A percentile compares a stretch with the other conserved stretches of the same genome.
Evolutionary conservation across 2,797 vertebrate species (phyloP).

Genomic region (Sparus aurata): DNA sequence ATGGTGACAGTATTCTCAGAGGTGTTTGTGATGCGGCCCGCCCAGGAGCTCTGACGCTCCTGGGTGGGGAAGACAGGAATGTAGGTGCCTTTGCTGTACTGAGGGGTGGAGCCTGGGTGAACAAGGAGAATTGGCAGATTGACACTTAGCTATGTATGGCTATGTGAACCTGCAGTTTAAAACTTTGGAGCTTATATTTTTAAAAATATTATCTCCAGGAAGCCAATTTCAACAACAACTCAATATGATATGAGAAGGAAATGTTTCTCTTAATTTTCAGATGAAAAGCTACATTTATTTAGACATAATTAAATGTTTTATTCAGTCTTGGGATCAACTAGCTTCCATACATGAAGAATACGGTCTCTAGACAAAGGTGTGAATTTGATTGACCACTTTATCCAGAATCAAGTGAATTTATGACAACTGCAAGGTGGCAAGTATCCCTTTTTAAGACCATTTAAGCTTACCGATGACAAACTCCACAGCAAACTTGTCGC

Average conservation of each 20-base stretch:
- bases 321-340: no score
- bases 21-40: slow-evolving; percentile 82
- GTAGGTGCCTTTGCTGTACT: slow-evolving; percentile 94
- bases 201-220: no score
- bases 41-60: slow-evolving; percentile 86
- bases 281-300: no score
- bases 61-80: slow-evolving; percentile 86
- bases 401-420: background rate
- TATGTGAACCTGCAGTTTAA: no score
- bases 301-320: no score
- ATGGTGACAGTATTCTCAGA: slow-evolving; percentile 84
- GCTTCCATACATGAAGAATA: no score
- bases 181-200: no score
- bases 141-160: background rate
- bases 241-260: no score
- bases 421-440: background rate
- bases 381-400: background rate
- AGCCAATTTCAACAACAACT: no score
- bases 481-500: slow-evolving; percentile 91
- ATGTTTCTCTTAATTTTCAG: no score
- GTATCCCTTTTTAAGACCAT: background rate
- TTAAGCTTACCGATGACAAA: slow-evolving; percentile 91
- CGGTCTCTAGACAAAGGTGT: no score
- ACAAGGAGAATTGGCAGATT: background rate
- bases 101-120: slow-evolving; percentile 89